Evolutionary conservation across 2,797 vertebrate genomes (phyloP).

Genomic region (Apogon hyalosoma): DNA sequence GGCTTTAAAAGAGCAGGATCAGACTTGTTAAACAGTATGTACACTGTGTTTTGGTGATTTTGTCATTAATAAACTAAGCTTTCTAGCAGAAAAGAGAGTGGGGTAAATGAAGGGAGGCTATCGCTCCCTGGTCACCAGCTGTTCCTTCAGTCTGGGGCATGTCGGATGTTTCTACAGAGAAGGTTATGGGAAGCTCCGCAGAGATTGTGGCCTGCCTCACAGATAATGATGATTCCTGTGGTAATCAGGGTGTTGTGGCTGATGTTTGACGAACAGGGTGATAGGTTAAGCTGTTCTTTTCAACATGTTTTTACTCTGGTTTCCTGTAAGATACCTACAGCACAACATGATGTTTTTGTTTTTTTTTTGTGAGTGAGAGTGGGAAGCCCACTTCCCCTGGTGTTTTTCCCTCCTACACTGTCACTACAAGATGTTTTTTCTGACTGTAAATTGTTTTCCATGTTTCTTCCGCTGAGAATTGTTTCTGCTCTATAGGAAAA

Average conservation of each 20-base stretch:
- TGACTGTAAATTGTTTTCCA: slow-evolving; percentile 60
- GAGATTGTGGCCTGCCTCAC: slow-evolving; percentile 60
- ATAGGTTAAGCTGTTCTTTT: slow-evolving; percentile 75
- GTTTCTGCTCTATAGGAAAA: slow-evolving; percentile 48
- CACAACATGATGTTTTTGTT: slow-evolving; percentile 16
- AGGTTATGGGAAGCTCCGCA: slow-evolving; percentile 82
- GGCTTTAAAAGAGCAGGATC: not conserved
- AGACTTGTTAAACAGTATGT: slow-evolving; percentile 5
- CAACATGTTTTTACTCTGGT: slow-evolving; percentile 44
- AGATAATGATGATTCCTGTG: slow-evolving; percentile 76
- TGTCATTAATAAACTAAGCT: slow-evolving; percentile 39
- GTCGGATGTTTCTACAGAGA: slow-evolving; percentile 81
- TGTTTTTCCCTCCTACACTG: slow-evolving; percentile 57
- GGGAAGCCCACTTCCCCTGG: slow-evolving; percentile 33
- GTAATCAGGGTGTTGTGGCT: slow-evolving; percentile 84
- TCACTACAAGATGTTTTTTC: slow-evolving; percentile 14
- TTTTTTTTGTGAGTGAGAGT: not conserved
- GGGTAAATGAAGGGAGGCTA: slow-evolving; percentile 44
- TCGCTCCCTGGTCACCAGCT: slow-evolving; percentile 79
- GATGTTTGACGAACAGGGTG: slow-evolving; percentile 77
- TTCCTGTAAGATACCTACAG: slow-evolving; percentile 60
- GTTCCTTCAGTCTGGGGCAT: slow-evolving; percentile 76
- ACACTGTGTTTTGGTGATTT: slow-evolving; percentile 20
- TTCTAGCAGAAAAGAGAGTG: slow-evolving; percentile 28
- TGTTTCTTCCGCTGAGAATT: slow-evolving; percentile 63